These are phyloP conservation scores for Plodia interpunctella DNA, from an alignment of 1,140 invertebrate species.

Conservation along the genomic window DNA sequence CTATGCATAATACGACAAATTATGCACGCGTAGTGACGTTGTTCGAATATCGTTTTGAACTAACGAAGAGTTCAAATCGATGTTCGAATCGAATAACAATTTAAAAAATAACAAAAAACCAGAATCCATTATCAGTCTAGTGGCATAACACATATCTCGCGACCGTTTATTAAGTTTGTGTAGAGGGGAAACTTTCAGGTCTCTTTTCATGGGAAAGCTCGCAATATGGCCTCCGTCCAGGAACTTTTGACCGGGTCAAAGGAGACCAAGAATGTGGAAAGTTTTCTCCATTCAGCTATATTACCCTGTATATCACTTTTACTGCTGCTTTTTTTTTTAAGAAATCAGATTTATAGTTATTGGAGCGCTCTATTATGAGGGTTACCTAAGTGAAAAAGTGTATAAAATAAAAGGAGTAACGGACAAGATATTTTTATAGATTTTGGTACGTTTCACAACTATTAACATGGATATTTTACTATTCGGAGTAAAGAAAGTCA, in stretches of 20 bases:
- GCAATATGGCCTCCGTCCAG: constrained; percentile 39
- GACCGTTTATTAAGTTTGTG: constrained; percentile 41
- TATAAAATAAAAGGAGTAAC: no score
- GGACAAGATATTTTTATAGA: no score
- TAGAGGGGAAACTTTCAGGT: constrained; percentile 44
- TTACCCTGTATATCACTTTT: constrained; percentile 2
- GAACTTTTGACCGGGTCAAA: constrained; percentile 43
- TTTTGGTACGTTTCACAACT: no score
- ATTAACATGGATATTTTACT: no score
- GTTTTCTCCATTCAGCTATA: constrained; percentile 9
- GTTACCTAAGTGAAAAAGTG: no score
- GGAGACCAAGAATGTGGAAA: constrained; percentile 31
- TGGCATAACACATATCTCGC: constrained; percentile 24
- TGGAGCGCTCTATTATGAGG: no score
- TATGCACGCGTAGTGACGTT: no score
- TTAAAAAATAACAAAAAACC: background rate
- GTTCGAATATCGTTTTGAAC: no score
- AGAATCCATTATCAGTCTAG: background rate
- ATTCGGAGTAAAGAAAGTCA: no score
- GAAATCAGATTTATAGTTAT: no score
- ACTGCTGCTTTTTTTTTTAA: background rate
- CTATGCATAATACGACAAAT: no score
- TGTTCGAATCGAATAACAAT: background rate
- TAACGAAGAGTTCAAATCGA: no score
- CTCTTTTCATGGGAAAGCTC: constrained; percentile 46